Evolutionary conservation across 2,797 vertebrate genomes (phyloP), one percentile per base, ranked within the genome.

Genomic region (Myripristis jacobus): DNA sequence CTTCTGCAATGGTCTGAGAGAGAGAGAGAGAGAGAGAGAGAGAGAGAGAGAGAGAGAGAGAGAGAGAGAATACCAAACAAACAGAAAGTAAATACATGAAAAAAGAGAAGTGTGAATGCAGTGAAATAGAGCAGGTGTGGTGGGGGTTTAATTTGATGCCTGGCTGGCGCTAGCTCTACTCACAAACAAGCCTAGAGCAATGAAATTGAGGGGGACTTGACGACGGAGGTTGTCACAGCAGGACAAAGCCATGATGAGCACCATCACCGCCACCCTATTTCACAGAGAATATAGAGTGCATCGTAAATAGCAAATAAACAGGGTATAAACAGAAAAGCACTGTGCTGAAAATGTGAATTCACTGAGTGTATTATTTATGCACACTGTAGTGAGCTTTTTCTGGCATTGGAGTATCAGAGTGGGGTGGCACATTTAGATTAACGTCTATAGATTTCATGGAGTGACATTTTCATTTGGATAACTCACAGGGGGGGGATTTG

Each of bases 181-280:
- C 93, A 97, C 96, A 93, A 96, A 96, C 69, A 96, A 46, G 27
- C 84, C 89, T 76, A 96, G 93, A 62, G 95, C 91, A 58, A 96
- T 91, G 83, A 95, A 95, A 88, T 96, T 96, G 38, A 92, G 73
- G 24, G 96, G 96, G 47, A 96, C 94, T 83, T 73, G 91, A 57
- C 95, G 93, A 6, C 93, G 92, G 19, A 95, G 51, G 44, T 92
- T 79, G 73, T 79, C 89, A 67, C 93, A 96, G 85, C 95, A 96
- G 67, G 92, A 87, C 66, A 97, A 75, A 22, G 85, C 59, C 71
- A 96, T 0, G 43, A 94, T 44, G 57, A 96, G 64, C 58, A 85
- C 81, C 3, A 94, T 0, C 48, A 92, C 85, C 5, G 6, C 38
- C 10, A 31, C 84, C 70, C 95, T 96, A 73, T 77, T 90, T 77